Base-by-base conservation (phyloP, 2,113 vertebrate genomes). In the Cavia aperea region DNA sequence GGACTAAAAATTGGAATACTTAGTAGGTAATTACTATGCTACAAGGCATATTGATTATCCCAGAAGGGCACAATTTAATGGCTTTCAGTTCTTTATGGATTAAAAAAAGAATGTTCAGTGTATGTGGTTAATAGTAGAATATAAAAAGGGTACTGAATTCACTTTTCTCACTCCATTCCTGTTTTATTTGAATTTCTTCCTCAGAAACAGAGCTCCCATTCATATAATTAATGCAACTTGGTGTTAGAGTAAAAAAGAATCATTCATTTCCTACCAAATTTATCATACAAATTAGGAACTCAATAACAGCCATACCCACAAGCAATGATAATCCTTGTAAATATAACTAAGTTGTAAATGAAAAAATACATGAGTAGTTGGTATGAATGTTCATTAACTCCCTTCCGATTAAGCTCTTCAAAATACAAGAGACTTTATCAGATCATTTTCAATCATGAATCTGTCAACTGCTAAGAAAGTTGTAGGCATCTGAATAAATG, bases 181-280 rank as follows among this genome's bases (percentile, higher is more conserved):
- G 63, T 60, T 93, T 91, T 85, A 95, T 72, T 89, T 94, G 70
- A 90, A 84, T 62, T 29, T 26, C 56, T 92, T 66, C 72, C 23
- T 89, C 75, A 90, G 46, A 94, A 81, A 94, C 79, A 91, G 73
- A 93, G 29, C 8, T 72, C 56, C n/a, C 14, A 63, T 95, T 94
- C 56, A 93, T 94, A 91, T 95, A 51, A 85, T 78, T 91, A 51
- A 73, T 63, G 77, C 56, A 92, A 95, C 56, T 91, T 81, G 51
- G 36, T 88, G 15, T 92, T 86, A 90, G 63, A 23, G 3, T 7
- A 95, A 93, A 94, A 93, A 82, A 75, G 81, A 93, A n/a, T 91
- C 68, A 95, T 93, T 94, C 58, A 91, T 93, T 95, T 54, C 81
- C 62, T 88, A 54, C 31, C n/a, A 81, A 43, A 89, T 93, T 63